These are phyloP conservation scores for Otocyon megalotis DNA, from an alignment of 2,113 vertebrate species.

Conservation along the genomic window DNA sequence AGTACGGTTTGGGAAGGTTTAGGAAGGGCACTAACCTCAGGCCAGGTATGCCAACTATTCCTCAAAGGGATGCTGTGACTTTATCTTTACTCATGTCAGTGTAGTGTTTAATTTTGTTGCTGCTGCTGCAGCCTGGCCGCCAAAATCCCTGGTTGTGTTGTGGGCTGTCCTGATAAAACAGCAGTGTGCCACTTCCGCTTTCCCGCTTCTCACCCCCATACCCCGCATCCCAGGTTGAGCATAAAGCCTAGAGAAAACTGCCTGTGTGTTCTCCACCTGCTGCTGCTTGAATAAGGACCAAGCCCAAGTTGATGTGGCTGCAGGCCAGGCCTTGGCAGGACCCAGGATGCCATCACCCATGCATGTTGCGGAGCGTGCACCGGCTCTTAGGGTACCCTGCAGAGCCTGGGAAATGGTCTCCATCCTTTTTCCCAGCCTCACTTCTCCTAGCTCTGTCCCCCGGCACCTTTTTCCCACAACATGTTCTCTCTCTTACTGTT, in stretches of 20 bases:
- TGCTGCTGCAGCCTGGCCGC: neutral
- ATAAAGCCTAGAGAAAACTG: neutral
- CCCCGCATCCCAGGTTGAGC: neutral
- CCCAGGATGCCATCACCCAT: neutral
- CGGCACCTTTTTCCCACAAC: neutral
- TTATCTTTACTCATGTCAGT: conserved; percentile 8
- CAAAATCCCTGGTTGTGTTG: neutral
- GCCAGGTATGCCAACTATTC: neutral
- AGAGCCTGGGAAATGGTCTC: conserved; percentile 11
- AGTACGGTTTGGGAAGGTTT: conserved; percentile 25
- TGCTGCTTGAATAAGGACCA: conserved; percentile 10
- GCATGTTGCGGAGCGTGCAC: neutral
- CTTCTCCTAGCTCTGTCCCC: neutral
- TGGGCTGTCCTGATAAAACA: neutral
- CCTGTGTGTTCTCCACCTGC: neutral
- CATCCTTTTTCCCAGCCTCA: neutral
- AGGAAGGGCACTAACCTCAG: neutral
- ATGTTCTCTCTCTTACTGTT: neutral
- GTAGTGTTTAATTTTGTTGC: neutral
- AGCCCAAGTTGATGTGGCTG: neutral
- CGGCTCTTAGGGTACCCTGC: neutral
- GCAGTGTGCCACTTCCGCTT: neutral
- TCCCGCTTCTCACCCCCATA: neutral
- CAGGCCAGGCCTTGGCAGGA: neutral
- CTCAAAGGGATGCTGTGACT: neutral